Evolutionary conservation across 2,797 vertebrate genomes (phyloP), one percentile per base, ranked within the genome.

Genomic region (Buceros bicornis): DNA sequence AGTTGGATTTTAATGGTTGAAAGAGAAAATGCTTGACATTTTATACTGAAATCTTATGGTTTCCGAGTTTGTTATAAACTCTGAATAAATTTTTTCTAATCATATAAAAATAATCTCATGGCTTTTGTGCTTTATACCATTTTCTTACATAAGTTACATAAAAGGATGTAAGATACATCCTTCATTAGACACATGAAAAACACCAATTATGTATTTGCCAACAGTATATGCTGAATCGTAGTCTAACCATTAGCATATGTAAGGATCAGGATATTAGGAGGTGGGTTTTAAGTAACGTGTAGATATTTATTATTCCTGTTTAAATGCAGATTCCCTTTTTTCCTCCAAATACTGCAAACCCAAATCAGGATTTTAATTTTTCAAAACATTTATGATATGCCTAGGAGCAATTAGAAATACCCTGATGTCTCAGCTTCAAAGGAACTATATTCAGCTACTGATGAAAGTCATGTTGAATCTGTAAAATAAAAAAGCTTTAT

Each of bases 71-170:
- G 58, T 61, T 82, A 79, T 29, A 85, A 94, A 81, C 4, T 35
- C 45, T 53, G 47, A 96, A 96, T 94, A 97, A 94, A 88, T 11
- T 64, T 91, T 92, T 94, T 48, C 48, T 67, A 82, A 91, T 62
- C 29, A 37, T 73, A 66, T 33, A 26, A 77, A 50, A 47, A 8
- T 18, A 11, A 86, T 15, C 48, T 35, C 7, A 47, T 87, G 54
- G 8, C 4, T 89, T 93, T 90, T 64, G 43, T 87, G 64, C 33
- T 90, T 86, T 8, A 61, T 50, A 17, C 4, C 37, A 37, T 94
- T 82, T 95, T 67, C 48, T 85, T 57, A 76, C 67, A 70, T 29
- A 40, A 48, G 18, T 18, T 67, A 70, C 33, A 56, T 53, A 64
- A 40, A 88, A 65, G 17, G 43, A n/a, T 67, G 0, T 13, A 87